A percentile compares a stretch with the other conserved stretches of the same genome.
Conservation (phyloP, 2,113 vertebrate species). For the Calypte anna region DNA sequence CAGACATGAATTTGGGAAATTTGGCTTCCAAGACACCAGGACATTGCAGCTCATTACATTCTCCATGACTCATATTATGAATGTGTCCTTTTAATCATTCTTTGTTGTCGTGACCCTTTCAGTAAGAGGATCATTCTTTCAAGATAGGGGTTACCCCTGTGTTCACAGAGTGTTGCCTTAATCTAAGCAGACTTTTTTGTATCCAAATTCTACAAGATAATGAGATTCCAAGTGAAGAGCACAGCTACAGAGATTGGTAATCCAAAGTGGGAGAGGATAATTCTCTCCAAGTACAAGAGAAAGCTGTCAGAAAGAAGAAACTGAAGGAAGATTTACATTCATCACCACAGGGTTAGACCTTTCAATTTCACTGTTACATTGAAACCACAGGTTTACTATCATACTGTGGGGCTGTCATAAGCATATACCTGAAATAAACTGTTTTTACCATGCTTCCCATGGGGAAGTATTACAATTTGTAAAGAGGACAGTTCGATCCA, state of each 20-base stretch:
- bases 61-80: neutral
- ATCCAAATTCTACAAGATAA: neutral
- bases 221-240: neutral
- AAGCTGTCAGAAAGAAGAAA: neutral
- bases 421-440: neutral
- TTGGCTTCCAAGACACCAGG: neutral
- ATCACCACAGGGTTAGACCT: neutral
- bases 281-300: neutral
- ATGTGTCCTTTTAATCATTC: neutral
- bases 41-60: constrained; percentile 18
- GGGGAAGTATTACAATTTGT: neutral
- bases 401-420: neutral
- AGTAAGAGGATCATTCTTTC: neutral
- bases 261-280: neutral
- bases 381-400: neutral
- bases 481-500: neutral
- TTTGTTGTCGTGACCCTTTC: neutral
- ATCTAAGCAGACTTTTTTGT: neutral
- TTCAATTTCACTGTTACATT: neutral
- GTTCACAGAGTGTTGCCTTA: neutral
- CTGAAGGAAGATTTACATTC: neutral
- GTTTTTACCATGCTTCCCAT: neutral
- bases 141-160: neutral
- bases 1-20: constrained; percentile 11
- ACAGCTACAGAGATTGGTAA: neutral